Conservation (phyloP, 2,888 invertebrate species). For the Pantelozetes paolii region DNA sequence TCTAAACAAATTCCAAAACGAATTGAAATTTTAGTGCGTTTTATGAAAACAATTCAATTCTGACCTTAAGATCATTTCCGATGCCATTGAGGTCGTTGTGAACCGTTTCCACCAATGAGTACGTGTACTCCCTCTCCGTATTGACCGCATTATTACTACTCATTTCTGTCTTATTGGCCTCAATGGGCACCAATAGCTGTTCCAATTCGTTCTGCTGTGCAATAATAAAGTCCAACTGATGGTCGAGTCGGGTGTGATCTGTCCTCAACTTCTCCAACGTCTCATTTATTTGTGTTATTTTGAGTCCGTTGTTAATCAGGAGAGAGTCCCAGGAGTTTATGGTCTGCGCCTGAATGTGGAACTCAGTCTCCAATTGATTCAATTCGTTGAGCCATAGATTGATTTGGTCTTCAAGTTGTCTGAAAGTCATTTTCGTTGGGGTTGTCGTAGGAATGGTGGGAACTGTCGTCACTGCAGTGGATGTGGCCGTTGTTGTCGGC, state of each 20-base stretch:
- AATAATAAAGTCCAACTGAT: conserved; percentile 86
- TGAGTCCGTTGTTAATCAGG: conserved; percentile 76
- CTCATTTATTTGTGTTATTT: conserved; percentile 78
- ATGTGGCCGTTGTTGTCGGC: conserved; percentile 41
- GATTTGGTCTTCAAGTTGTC: conserved; percentile 81
- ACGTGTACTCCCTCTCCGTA: conserved; percentile 84
- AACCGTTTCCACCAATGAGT: conserved; percentile 79
- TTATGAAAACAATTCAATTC: neutral
- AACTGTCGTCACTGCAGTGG: conserved; percentile 41
- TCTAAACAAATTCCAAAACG: conserved; percentile 42
- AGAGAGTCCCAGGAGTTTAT: conserved; percentile 92
- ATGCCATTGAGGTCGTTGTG: conserved; percentile 88
- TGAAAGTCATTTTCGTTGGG: conserved; percentile 62
- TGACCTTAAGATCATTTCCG: conserved; percentile 82
- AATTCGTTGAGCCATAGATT: conserved; percentile 91
- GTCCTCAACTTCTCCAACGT: conserved; percentile 71
- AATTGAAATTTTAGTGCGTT: neutral
- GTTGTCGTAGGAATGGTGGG: conserved; percentile 24
- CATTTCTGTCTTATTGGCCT: conserved; percentile 59
- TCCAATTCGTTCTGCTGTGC: conserved; percentile 90
- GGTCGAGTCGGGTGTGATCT: conserved; percentile 61
- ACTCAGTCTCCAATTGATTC: conserved; percentile 86
- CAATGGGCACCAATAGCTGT: conserved; percentile 76
- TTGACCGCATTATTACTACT: conserved; percentile 61
- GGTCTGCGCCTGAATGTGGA: conserved; percentile 88